These are phyloP conservation scores for Leptinotarsa tumamoca DNA, from an alignment of 2,888 invertebrate genomes.

Conservation along the genomic window DNA sequence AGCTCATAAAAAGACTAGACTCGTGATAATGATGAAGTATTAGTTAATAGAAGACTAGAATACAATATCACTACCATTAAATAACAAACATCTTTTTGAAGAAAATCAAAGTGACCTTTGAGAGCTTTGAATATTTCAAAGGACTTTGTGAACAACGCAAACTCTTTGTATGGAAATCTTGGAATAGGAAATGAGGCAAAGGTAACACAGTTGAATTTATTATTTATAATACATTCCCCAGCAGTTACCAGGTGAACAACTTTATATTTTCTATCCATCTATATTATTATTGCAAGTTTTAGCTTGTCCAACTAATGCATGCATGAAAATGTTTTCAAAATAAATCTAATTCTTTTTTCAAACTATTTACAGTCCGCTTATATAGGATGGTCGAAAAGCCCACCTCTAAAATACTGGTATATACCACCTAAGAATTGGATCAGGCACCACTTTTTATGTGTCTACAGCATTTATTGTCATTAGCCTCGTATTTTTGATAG, in stretches of 20 bases:
- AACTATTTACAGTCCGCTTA: no score
- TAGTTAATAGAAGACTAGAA: slow-evolving; percentile 54
- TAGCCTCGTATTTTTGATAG: no score
- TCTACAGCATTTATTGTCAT: no score
- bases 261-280: background rate
- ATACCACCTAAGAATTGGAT: no score
- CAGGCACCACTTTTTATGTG: no score
- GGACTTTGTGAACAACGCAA: background rate
- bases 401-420: no score
- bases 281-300: no score
- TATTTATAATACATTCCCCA: background rate
- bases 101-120: slow-evolving; percentile 22
- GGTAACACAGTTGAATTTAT: background rate
- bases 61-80: slow-evolving; percentile 53
- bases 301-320: no score
- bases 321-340: no score
- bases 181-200: slow-evolving; percentile 1
- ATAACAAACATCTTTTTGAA: slow-evolving; percentile 51
- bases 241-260: background rate
- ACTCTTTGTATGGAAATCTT: slow-evolving; percentile 23
- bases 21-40: slow-evolving; percentile 49
- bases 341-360: no score
- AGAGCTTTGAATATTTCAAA: slow-evolving; percentile 7
- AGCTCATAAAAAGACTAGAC: slow-evolving; percentile 42
- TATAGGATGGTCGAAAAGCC: no score